Evolutionary conservation across 2,888 invertebrate species (phyloP), one percentile per base, ranked within the genome.

Genomic region (Tricholauxania praeusta): DNA sequence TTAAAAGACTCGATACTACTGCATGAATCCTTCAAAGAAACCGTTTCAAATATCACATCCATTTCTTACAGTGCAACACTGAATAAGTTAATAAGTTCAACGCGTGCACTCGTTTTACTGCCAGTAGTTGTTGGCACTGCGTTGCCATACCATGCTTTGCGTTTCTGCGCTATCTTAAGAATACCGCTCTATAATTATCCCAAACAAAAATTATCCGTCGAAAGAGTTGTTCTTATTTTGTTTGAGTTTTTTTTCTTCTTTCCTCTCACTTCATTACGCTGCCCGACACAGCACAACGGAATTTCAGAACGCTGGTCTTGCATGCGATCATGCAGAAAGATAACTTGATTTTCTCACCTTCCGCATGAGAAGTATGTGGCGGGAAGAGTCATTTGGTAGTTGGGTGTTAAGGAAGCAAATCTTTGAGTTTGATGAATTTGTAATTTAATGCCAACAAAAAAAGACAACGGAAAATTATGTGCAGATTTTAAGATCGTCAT

Each of bases 141-240:
- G 49, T 60, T 73, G 62, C 60, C 68, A 60, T 49, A 57, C 63
- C 71, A 62, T 70, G 55, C 68, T 73, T 63, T 49, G 49, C 59
- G 57, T 66, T 75, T 60, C 55, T 71, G 17, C 48, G 12, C 17
- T 53, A 52, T 63, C 63, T 63, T 47, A 63, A 70, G 22, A 57
- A 76, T 80, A 80, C 84, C 84, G 84, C 84, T 83, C 84, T 85
- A 80, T 84, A 84, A 84, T 84, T 84, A 84, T 84, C 84, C 83
- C 82, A 79, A 82, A 84, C 80, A 79, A 80, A 84, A 84, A 84
- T 85, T 84, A 84, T 81, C 83, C 83, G 81, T 82, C 82, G 84
- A 84, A 83, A 83, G 85, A 83, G 83, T 77, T 78, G 77, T 74
- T 68, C 52, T 60, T 49, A 32, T 64, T 55, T 49, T 49, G 51